Conservation (phyloP, 2,888 invertebrate genomes). For the Saturnia japonica region DNA sequence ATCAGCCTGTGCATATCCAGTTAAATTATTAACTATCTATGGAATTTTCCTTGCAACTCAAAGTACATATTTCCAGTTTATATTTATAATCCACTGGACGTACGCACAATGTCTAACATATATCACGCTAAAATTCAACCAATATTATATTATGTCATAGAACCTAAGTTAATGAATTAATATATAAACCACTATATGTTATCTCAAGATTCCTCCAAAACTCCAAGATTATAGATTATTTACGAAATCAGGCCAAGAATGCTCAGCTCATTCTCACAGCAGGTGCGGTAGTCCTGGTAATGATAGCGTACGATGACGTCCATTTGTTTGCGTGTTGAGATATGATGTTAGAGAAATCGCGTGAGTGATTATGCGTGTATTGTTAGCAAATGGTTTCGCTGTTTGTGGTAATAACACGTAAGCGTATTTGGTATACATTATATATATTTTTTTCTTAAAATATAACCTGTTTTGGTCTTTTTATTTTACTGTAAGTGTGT, state of each 20-base stretch:
- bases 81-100: too few species aligned
- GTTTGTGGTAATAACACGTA: slow-evolving; percentile 26
- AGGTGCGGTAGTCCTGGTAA: slow-evolving; percentile 36
- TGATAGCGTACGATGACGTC: slow-evolving; percentile 39
- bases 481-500: neutral
- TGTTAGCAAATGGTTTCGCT: slow-evolving; percentile 50
- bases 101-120: too few species aligned
- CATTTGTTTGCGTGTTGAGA: slow-evolving; percentile 49
- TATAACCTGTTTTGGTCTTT: neutral
- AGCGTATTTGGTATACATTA: neutral
- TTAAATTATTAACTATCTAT: too few species aligned
- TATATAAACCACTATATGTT: too few species aligned
- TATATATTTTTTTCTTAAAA: neutral
- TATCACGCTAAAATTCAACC: too few species aligned
- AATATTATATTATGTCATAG: too few species aligned
- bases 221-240: slow-evolving; percentile 12
- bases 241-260: slow-evolving; percentile 48
- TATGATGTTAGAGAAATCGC: slow-evolving; percentile 59
- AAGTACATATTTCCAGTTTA: too few species aligned
- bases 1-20: too few species aligned
- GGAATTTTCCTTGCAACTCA: too few species aligned
- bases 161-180: too few species aligned
- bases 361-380: slow-evolving; percentile 63
- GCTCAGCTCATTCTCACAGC: slow-evolving; percentile 34
- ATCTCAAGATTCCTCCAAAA: too few species aligned